phyloP scores from a whole-genome alignment of 1,140 invertebrate species.

The Zaprionus gabonicus region DNA sequence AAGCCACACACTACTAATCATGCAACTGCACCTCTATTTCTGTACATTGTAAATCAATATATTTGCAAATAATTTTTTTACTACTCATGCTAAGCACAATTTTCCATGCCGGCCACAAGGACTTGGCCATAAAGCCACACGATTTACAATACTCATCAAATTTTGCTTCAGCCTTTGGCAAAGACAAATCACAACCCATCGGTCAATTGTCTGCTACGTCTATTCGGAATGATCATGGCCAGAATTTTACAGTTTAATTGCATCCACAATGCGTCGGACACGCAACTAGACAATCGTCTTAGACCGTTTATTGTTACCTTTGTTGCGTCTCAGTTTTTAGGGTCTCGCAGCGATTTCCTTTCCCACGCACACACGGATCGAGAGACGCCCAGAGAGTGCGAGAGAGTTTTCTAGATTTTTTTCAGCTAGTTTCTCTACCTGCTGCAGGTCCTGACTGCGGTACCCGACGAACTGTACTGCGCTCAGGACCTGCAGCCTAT shows the following conservation, averaged over 20 bases:
- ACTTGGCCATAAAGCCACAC: not conserved
- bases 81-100: not conserved
- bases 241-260: constrained; percentile 82
- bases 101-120: not conserved
- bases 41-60: no score
- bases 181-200: constrained; percentile 64
- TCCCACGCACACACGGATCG: constrained; percentile 64
- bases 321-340: constrained; percentile 31
- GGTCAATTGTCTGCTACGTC: constrained; percentile 53
- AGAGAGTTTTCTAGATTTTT: constrained; percentile 67
- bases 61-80: no score
- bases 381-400: constrained; percentile 26
- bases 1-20: no score
- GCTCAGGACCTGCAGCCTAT: constrained; percentile 54
- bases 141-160: constrained; percentile 22
- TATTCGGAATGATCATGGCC: constrained; percentile 46
- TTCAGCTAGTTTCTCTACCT: constrained; percentile 31
- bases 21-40: no score
- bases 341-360: constrained; percentile 65
- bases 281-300: constrained; percentile 69
- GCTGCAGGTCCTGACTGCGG: constrained; percentile 71
- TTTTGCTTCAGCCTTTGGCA: constrained; percentile 21
- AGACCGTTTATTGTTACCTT: constrained; percentile 22
- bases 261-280: constrained; percentile 62
- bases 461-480: constrained; percentile 44